These are phyloP conservation scores for Tipula confusa DNA, from an alignment of 2,888 invertebrate genomes.

Conservation along the genomic window DNA sequence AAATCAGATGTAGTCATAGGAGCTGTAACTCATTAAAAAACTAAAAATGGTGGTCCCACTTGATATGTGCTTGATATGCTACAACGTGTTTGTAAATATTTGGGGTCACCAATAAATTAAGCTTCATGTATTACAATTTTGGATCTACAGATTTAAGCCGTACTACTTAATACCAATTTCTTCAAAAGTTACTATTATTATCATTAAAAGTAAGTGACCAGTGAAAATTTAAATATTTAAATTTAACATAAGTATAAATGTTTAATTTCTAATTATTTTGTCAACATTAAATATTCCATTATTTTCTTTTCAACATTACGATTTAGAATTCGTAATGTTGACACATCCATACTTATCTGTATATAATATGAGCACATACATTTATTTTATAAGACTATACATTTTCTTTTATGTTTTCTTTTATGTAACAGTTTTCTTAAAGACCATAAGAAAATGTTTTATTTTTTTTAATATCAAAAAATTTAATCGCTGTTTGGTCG, in stretches of 20 bases:
- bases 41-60: no score
- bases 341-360: neutral
- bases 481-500: neutral
- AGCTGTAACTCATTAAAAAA: no score
- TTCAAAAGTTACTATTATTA: no score
- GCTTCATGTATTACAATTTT: no score
- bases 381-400: neutral
- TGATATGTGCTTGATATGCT: no score
- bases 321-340: no score
- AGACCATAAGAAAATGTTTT: neutral
- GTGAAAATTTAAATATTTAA: neutral
- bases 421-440: neutral
- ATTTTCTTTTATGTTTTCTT: neutral
- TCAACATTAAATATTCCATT: conserved; percentile 3
- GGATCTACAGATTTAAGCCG: no score
- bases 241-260: neutral
- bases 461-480: neutral
- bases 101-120: no score
- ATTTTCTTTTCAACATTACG: neutral
- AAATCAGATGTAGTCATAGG: no score
- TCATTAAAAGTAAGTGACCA: no score
- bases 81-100: no score
- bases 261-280: conserved; percentile 4
- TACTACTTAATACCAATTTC: no score
- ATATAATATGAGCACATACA: neutral